Conservation (phyloP, 2,888 invertebrate genomes). For the Tanypteryx hageni region DNA sequence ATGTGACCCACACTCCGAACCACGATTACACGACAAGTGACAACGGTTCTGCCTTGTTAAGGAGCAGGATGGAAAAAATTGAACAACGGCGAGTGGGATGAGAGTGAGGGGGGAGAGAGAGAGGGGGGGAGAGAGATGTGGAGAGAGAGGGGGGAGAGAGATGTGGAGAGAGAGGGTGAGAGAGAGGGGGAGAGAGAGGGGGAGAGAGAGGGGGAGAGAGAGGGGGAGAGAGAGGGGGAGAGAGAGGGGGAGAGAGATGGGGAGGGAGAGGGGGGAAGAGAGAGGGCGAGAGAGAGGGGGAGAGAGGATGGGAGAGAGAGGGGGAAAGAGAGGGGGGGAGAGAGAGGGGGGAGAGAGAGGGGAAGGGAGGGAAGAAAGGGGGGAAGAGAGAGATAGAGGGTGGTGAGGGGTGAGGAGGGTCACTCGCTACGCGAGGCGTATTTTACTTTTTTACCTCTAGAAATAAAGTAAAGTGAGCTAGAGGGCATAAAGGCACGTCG, state of each 20-base stretch:
- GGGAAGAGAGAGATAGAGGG: not conserved
- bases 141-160: not conserved
- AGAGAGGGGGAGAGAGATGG: not conserved
- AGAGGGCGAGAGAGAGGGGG: not conserved
- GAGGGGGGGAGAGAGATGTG: not conserved
- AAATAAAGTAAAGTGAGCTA: constrained; percentile 58
- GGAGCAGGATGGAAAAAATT: not conserved
- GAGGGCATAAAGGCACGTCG: constrained; percentile 59
- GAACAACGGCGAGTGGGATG: not conserved
- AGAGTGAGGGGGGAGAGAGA: not conserved
- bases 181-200: not conserved
- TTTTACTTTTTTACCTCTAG: constrained; percentile 17
- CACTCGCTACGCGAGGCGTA: not conserved
- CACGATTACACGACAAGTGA: constrained; percentile 62
- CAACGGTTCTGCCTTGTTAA: constrained; percentile 61
- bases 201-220: not conserved
- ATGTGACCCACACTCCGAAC: constrained; percentile 57
- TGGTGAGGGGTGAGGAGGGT: not conserved
- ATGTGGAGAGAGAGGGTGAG: not conserved
- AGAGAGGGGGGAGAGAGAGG: not conserved
- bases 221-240: too few species aligned
- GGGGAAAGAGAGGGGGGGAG: not conserved
- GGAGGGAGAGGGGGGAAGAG: not conserved
- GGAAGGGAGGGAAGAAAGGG: not conserved
- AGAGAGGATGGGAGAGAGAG: not conserved